Percentiles rank a stretch among this genome's conserved stretches.
Evolutionary conservation across 2,113 vertebrate genomes (phyloP).

Genomic region (Emydura subglobosa): DNA sequence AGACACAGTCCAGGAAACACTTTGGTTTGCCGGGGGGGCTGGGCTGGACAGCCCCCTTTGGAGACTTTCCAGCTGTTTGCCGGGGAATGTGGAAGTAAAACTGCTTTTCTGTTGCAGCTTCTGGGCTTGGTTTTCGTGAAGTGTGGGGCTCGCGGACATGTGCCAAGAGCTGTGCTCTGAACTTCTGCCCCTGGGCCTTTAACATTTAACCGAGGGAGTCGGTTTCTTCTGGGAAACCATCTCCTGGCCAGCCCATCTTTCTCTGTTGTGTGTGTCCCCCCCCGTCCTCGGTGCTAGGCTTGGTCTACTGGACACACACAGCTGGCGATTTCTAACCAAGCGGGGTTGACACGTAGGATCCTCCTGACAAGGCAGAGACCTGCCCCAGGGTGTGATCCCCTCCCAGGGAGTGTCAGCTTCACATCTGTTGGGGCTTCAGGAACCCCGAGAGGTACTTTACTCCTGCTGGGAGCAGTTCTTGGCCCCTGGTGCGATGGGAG

Average conservation of each 20-base stretch:
- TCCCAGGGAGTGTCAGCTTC: background rate
- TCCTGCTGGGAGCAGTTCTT: background rate
- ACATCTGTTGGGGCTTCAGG: background rate
- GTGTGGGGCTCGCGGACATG: background rate
- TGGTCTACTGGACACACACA: background rate
- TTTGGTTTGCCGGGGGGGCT: background rate
- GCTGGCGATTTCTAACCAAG: background rate
- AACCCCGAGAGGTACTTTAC: background rate
- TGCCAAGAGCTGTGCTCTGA: background rate
- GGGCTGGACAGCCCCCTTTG: background rate
- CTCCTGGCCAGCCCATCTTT: background rate
- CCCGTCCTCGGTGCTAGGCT: fast-evolving
- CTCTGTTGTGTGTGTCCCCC: no score
- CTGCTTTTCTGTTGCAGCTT: background rate
- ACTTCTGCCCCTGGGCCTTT: background rate
- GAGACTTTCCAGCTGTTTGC: no score
- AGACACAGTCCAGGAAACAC: background rate
- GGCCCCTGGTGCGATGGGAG: background rate
- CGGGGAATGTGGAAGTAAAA: background rate
- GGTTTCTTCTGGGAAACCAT: no score
- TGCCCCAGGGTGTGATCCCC: background rate
- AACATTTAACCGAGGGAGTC: background rate
- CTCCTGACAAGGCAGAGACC: background rate
- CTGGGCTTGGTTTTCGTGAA: background rate
- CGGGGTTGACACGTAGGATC: background rate